A percentile compares a stretch with the other conserved stretches of the same genome.
Conservation (phyloP, 2,113 vertebrate genomes). For the Poeciliopsis occidentalis region DNA sequence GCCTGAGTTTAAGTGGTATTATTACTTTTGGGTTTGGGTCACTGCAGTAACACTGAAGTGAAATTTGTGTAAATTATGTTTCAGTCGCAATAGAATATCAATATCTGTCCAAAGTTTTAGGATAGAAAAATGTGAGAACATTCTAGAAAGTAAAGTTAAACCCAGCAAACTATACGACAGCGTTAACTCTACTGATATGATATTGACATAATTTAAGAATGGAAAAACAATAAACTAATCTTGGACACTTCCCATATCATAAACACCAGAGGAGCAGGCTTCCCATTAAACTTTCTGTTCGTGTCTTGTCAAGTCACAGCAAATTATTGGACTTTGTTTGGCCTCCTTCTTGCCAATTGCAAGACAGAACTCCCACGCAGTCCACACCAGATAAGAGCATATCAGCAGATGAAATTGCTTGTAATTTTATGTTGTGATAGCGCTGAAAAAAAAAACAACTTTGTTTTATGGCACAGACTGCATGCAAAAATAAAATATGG, state of each 20-base stretch:
- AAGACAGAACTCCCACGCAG: slow-evolving; percentile 68
- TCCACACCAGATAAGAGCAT: slow-evolving; percentile 54
- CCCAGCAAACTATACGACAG: background rate
- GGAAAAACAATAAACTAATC: slow-evolving; percentile 31
- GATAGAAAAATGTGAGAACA: background rate
- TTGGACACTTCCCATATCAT: background rate
- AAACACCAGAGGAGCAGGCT: slow-evolving; percentile 12
- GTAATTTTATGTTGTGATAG: slow-evolving; percentile 49
- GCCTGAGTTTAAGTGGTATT: no score
- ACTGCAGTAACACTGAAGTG: no score
- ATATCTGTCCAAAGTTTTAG: background rate
- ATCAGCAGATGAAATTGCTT: slow-evolving; percentile 37
- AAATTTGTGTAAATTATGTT: no score
- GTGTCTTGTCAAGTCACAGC: slow-evolving; percentile 14
- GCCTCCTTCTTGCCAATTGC: slow-evolving; percentile 52
- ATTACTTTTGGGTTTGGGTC: no score
- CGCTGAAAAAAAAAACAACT: slow-evolving; percentile 12
- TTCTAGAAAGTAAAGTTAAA: background rate
- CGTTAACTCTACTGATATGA: background rate
- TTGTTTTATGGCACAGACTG: background rate
- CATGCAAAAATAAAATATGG: background rate
- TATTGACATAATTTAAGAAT: background rate
- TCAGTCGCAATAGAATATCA: background rate
- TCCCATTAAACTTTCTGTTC: slow-evolving; percentile 10
- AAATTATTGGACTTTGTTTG: slow-evolving; percentile 66